Evolutionary conservation across 2,797 vertebrate genomes (phyloP).

Genomic region (Chaunax sp.): DNA sequence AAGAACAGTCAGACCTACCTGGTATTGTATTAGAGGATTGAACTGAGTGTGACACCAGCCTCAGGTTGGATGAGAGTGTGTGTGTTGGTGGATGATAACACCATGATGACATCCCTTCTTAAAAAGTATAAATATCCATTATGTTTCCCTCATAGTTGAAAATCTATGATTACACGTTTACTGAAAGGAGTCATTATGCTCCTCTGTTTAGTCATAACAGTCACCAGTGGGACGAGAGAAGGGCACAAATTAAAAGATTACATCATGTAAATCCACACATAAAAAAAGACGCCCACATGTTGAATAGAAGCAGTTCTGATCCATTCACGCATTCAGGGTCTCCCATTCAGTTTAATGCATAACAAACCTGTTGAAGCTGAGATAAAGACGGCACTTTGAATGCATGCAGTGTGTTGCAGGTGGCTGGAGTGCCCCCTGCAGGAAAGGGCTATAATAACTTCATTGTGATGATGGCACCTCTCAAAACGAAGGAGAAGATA

Average conservation of each 20-base stretch:
- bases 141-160: constrained; percentile 38
- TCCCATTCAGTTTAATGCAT: neutral
- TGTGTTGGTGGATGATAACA: constrained; percentile 42
- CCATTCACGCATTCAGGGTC: neutral
- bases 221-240: constrained; percentile 22
- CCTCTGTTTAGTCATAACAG: constrained; percentile 45
- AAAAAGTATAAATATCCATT: constrained; percentile 58
- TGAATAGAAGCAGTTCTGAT: constrained; percentile 16
- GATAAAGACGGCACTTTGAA: neutral
- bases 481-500: no score
- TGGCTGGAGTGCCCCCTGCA: constrained; percentile 47
- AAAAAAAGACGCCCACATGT: constrained; percentile 30
- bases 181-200: constrained; percentile 43
- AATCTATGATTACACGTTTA: constrained; percentile 59
- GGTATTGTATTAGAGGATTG: constrained; percentile 10
- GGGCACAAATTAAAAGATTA: constrained; percentile 41
- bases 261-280: constrained; percentile 45
- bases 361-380: constrained; percentile 7
- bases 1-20: constrained; percentile 16
- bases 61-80: constrained; percentile 20
- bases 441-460: constrained; percentile 26
- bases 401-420: constrained; percentile 8
- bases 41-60: constrained; percentile 8
- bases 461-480: neutral
- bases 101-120: constrained; percentile 37